Evolutionary conservation across 2,888 invertebrate species (phyloP), one percentile per base, ranked within the genome.

Genomic region (Lasioglossum calceatum): DNA sequence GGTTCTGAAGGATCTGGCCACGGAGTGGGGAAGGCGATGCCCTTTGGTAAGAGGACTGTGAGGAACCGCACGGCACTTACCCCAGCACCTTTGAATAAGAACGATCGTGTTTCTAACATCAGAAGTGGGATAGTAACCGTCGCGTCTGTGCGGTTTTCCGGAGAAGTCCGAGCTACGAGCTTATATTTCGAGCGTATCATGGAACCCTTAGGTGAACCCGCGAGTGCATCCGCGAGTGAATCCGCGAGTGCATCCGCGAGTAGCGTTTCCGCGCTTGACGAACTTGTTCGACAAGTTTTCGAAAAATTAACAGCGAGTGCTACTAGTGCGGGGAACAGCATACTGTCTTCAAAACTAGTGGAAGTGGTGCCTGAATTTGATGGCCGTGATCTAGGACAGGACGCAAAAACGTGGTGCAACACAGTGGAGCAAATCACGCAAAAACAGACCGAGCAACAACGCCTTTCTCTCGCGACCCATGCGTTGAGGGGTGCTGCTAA

Each of bases 1-100:
- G 39, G 0, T 39, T 39, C 8, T 39, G 39, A 8, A 5, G 14
- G 50, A 42, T 42, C 42, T 42, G 42, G 42, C 42, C 42, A 42
- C 42, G 42, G 8, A 12, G 42, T 42, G 42, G 50, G 50, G 50
- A 50, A 19, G 50, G 50, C 50, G 1, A 14, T 19, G 50, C 16
- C 50, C 16, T 50, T 14, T 50, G 50, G 19, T 39, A 39, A 39
- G 39, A 39, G 39, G 39, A 39, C 39, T 39, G 39, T 39, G 39
- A 39, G 39, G 19, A 19, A 50, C 19, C 50, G 16, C 50, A 19
- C 50, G 50, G 19, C 50, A 50, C 50, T 50, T 50, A 50, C 54
- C 23, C 23, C 23, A 54, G 54, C 23, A 54, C 7, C 7, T 7
- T 23, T 7, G 0, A 0, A 1, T 0, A 4, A 0, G 2, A 7